These are phyloP conservation scores for Pardalotus punctatus DNA, from an alignment of 2,113 vertebrate genomes.

Conservation along the genomic window DNA sequence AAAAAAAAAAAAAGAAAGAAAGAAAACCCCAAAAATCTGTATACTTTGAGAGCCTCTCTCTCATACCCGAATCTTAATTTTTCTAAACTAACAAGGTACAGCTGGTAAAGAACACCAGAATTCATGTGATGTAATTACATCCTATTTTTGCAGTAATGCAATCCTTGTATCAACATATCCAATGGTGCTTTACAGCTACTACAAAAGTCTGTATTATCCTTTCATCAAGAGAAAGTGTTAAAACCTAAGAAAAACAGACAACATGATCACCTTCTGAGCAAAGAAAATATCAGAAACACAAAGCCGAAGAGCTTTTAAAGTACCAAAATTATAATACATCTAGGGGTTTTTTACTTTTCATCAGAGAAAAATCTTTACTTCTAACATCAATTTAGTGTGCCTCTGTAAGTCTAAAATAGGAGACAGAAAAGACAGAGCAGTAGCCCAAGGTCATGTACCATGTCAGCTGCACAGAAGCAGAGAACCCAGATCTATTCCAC, in stretches of 20 bases:
- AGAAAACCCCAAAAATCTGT: too few relatives aligned
- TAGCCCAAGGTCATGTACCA: slow-evolving; percentile 30
- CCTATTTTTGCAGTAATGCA: not conserved
- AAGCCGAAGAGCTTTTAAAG: not conserved
- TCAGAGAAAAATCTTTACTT: not conserved
- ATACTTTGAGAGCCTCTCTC: not conserved
- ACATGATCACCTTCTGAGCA: not conserved
- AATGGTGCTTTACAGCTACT: not conserved
- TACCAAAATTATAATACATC: not conserved
- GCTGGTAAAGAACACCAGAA: not conserved
- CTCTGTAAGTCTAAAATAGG: not conserved
- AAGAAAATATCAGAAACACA: not conserved
- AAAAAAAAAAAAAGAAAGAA: too few relatives aligned
- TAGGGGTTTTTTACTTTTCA: not conserved
- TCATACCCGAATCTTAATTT: not conserved
- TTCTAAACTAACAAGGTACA: not conserved
- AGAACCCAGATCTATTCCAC: not conserved
- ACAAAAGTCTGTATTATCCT: not conserved
- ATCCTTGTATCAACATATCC: not conserved
- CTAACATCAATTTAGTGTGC: not conserved
- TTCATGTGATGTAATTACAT: not conserved
- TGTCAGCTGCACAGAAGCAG: not conserved
- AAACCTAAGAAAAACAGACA: not conserved
- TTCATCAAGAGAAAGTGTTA: not conserved
- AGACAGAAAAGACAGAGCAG: not conserved